Evolutionary conservation across 1,140 invertebrate species (phyloP), one percentile per base, ranked within the genome.

Genomic region (Orussus abietinus): DNA sequence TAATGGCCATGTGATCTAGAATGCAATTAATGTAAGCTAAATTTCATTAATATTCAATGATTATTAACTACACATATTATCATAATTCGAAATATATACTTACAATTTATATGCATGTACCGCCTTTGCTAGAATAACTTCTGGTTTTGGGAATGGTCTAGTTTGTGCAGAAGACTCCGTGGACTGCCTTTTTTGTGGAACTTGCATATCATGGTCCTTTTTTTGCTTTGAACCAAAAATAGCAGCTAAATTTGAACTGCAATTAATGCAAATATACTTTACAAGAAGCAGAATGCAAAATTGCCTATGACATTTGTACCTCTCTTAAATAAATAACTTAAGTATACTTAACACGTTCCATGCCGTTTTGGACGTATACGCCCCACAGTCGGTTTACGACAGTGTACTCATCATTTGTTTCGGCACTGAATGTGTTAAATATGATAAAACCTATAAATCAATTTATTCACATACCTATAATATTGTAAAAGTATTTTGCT

Each of bases 51-150:
- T 25, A 31, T 18, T 48, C 31, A 22, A 32, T 17, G 28, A 41
- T 13, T 18, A 32, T 10, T 1, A 30, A 17, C 14, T 39, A 29
- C 42, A 2, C 19, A 25, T 35, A 11, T 28, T 14, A 12, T 20
- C 20, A 21, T 12, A 32, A 5, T 32, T 17, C 15, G 3, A 45
- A 4, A 21, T 25, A 26, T 35, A 15, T 19, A 34, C 51, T 57
- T 52, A 68, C 63, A 66, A 51, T 56, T 69, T 66, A 36, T 55
- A 69, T 34, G 55, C 66, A 38, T 64, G 50, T 9, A 69, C 51
- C 22, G 49, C 52, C 56, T 67, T 69, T n/a, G 64, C 64, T 38
- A 65, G 33, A 22, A 69, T 43, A 2, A 69, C 55, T 47, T 67
- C 60, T n/a, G 53, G 53, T 43, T 67, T 65, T 6, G 33, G 42